phyloP scores from a whole-genome alignment of 2,888 invertebrate genomes.

The Synergus laeviventris region DNA sequence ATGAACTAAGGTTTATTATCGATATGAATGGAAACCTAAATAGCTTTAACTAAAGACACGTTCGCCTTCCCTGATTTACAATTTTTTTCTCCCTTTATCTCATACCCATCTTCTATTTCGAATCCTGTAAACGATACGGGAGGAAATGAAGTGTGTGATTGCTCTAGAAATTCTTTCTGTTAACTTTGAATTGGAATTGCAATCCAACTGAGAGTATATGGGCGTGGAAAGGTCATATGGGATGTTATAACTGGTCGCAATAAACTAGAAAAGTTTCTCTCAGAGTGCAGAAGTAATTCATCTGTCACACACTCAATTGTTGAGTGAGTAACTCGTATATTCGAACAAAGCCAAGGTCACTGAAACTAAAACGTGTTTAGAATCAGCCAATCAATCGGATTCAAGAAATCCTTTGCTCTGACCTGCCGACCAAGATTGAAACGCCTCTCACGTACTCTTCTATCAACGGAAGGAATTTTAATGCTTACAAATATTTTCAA shows the following conservation, averaged over 20 bases:
- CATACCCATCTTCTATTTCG: background rate
- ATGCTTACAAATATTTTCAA: background rate
- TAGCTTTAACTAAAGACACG: background rate
- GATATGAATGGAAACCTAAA: background rate
- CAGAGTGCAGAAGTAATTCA: background rate
- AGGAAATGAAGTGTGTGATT: background rate
- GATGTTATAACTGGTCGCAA: background rate
- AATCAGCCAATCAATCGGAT: slow-evolving; percentile 10
- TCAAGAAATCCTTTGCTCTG: background rate
- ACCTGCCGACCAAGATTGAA: slow-evolving; percentile 1
- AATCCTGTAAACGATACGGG: background rate
- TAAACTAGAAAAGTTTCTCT: slow-evolving; percentile 6
- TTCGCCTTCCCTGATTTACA: background rate
- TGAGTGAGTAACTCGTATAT: slow-evolving; percentile 40
- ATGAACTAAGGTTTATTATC: background rate
- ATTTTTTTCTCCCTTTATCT: background rate
- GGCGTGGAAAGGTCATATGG: background rate
- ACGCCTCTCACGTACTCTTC: background rate
- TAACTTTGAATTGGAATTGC: background rate
- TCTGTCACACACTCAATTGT: slow-evolving; percentile 38
- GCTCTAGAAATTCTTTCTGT: background rate
- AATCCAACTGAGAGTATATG: slow-evolving; percentile 5
- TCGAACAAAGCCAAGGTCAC: slow-evolving; percentile 13
- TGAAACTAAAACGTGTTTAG: slow-evolving; percentile 33
- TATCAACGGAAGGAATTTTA: slow-evolving; percentile 3